phyloP scores from a whole-genome alignment of 92 coral and sea anemone species.

The Porites lobata region DNA sequence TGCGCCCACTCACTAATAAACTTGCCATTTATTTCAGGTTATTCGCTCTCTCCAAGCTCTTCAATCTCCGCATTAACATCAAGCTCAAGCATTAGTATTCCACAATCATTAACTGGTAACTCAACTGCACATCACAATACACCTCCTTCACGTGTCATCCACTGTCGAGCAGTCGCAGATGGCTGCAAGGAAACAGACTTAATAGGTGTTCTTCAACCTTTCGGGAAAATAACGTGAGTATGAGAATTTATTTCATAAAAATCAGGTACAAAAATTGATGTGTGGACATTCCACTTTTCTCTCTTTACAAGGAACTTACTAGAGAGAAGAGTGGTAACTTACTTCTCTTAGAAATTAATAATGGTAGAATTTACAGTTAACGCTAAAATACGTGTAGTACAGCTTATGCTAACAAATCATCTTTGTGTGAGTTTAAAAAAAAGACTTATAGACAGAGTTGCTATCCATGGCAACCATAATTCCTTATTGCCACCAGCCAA shows the following conservation, averaged over 20 bases:
- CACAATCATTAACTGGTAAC: slow-evolving; percentile 71
- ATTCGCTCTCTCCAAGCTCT: slow-evolving; percentile 68
- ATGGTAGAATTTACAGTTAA: no score
- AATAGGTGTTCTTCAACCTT: slow-evolving; percentile 96
- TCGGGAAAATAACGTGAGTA: slow-evolving; percentile 99
- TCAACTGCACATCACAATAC: slow-evolving; percentile 95
- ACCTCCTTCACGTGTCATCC: slow-evolving; percentile 98
- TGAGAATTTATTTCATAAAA: not conserved
- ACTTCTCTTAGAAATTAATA: no score
- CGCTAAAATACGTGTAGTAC: no score
- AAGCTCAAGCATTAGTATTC: slow-evolving; percentile 72
- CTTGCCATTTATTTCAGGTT: slow-evolving; percentile 43
- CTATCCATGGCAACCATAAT: no score
- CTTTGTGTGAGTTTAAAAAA: no score
- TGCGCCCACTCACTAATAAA: slow-evolving; percentile 24
- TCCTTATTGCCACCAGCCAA: no score
- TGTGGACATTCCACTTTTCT: not conserved
- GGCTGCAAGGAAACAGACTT: slow-evolving; percentile 99
- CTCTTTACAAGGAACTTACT: not conserved
- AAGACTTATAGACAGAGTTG: no score
- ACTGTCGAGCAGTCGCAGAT: slow-evolving; percentile 99
- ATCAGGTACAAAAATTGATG: not conserved
- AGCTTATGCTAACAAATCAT: no score
- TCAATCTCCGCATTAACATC: slow-evolving; percentile 71
- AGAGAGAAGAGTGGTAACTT: not conserved